Conservation (phyloP, 2,888 invertebrate genomes). For the Pterostichus madidus region DNA sequence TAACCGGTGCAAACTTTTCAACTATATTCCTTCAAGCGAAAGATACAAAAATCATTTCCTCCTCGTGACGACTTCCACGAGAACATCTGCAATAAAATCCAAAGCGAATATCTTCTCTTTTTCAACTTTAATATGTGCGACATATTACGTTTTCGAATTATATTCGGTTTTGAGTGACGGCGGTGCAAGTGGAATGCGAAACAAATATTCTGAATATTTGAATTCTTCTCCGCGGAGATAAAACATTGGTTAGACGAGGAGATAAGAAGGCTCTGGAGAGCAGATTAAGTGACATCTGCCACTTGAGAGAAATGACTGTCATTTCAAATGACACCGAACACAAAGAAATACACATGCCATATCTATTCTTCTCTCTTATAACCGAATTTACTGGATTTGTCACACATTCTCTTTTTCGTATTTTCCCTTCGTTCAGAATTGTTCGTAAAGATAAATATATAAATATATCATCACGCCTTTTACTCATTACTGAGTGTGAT, state of each 20-base stretch:
- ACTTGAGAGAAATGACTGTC: conserved; percentile 34
- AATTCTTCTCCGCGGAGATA: conserved; percentile 25
- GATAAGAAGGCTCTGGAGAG: conserved; percentile 20
- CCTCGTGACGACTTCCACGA: not conserved
- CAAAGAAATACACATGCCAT: conserved; percentile 8
- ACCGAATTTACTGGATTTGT: not conserved
- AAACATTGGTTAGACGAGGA: conserved; percentile 10
- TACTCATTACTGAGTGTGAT: no score
- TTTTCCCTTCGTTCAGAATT: no score
- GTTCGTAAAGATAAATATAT: no score
- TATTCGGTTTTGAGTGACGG: conserved; percentile 38
- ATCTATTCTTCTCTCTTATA: not conserved
- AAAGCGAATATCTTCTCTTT: conserved; percentile 2
- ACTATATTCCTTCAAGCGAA: not conserved
- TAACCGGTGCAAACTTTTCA: conserved; percentile 17
- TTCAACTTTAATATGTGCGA: conserved; percentile 45
- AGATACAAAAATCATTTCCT: conserved; percentile 39
- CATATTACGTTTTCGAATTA: conserved; percentile 45
- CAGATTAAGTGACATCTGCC: conserved; percentile 38
- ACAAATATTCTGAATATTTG: conserved; percentile 50
- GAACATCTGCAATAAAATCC: conserved; percentile 43
- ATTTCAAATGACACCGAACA: conserved; percentile 4
- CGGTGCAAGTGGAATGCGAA: conserved; percentile 41
- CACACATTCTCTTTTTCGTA: not conserved
- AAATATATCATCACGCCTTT: no score